These are phyloP conservation scores for Calyptommatus sinebrachiatus DNA, from an alignment of 2,113 vertebrate genomes.

Conservation along the genomic window DNA sequence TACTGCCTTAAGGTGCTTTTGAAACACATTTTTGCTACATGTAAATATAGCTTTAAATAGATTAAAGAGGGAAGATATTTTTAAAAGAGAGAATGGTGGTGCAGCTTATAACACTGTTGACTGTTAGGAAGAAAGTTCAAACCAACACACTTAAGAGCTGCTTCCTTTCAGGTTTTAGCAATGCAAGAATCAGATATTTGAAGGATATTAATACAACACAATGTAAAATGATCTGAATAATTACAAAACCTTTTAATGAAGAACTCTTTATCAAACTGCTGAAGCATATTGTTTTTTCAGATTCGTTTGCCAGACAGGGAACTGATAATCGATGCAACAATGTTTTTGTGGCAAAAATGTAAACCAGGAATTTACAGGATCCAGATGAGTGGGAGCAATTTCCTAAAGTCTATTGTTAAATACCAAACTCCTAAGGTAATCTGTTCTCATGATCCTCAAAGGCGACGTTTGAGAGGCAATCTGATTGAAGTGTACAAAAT, in stretches of 20 bases:
- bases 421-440: slow-evolving; percentile 74
- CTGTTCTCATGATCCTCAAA: slow-evolving; percentile 26
- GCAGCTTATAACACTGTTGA: not conserved
- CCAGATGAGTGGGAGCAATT: slow-evolving; percentile 60
- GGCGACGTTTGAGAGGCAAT: too few species aligned
- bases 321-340: slow-evolving; percentile 76
- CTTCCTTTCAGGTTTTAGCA: not conserved
- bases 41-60: too few species aligned
- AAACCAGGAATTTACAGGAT: slow-evolving; percentile 73
- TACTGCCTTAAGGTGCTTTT: too few species aligned
- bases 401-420: slow-evolving; percentile 62
- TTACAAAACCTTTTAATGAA: not conserved
- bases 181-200: not conserved
- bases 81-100: not conserved
- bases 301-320: slow-evolving; percentile 76
- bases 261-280: not conserved
- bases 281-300: slow-evolving; percentile 60
- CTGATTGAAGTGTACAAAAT: too few species aligned
- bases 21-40: too few species aligned
- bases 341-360: slow-evolving; percentile 85
- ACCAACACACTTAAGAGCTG: not conserved
- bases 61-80: not conserved
- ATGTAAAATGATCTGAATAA: slow-evolving; percentile 2
- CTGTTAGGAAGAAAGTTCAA: not conserved
- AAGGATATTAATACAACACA: not conserved